Conservation (phyloP, 1,140 invertebrate species). For the Eueides isabella region DNA sequence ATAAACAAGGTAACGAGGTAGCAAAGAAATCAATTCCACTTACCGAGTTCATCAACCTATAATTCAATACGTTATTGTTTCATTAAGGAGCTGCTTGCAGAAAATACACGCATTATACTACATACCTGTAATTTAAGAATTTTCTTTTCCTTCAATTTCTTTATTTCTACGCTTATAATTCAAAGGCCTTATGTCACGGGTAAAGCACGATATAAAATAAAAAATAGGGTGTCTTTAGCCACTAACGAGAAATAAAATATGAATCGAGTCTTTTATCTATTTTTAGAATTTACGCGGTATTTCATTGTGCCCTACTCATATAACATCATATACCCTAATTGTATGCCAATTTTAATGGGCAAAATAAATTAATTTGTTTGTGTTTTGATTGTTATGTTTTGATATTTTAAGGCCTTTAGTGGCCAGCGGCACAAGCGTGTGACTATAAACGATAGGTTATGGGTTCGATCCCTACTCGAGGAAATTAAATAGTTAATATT, state of each 20-base stretch:
- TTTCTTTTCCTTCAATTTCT: slow-evolving; percentile 40
- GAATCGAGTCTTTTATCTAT: neutral
- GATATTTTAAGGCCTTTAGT: no score
- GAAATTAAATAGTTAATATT: no score
- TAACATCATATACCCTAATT: no score
- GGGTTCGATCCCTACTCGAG: no score
- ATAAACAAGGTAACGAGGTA: slow-evolving; percentile 29
- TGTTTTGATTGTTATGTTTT: no score
- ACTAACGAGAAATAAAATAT: slow-evolving; percentile 8
- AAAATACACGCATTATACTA: slow-evolving; percentile 52
- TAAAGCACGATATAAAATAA: neutral
- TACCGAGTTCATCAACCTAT: slow-evolving; percentile 53
- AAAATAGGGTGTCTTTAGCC: neutral
- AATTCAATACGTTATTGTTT: slow-evolving; percentile 54
- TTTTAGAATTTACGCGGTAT: neutral
- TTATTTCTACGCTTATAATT: slow-evolving; percentile 6
- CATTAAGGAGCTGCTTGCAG: slow-evolving; percentile 40
- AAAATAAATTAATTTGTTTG: no score
- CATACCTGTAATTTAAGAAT: slow-evolving; percentile 57
- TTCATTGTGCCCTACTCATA: neutral
- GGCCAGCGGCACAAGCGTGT: no score
- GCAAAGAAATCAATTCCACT: slow-evolving; percentile 48
- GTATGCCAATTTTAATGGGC: no score
- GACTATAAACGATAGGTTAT: no score
- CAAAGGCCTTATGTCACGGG: neutral